Conservation (phyloP, 2,113 vertebrate species). For the Lagopus leucura region DNA sequence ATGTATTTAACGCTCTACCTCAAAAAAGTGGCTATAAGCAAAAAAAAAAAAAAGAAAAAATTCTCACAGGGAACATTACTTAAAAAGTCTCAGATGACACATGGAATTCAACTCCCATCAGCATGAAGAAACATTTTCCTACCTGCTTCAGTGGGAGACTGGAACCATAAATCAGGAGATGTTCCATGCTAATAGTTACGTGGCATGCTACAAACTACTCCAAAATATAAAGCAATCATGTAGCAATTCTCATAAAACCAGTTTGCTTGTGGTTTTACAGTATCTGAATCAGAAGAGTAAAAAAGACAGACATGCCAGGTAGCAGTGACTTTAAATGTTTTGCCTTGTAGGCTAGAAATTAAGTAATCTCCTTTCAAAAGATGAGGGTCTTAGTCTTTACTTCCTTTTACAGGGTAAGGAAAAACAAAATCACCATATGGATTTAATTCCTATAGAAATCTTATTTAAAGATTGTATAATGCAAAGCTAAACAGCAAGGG, state of each 20-base stretch:
- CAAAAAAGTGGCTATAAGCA: neutral
- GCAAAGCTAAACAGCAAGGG: slow-evolving; percentile 6
- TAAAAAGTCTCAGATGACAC: neutral
- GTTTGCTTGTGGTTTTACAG: neutral
- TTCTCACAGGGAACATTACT: neutral
- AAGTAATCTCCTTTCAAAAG: neutral
- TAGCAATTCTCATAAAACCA: slow-evolving; percentile 12
- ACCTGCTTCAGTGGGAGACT: neutral
- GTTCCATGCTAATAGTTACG: neutral
- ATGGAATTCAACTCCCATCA: neutral
- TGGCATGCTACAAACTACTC: neutral
- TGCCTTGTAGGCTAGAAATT: neutral
- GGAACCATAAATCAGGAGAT: neutral
- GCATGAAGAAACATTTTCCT: neutral
- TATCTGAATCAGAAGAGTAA: neutral
- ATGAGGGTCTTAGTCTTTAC: neutral
- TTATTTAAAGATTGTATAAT: neutral
- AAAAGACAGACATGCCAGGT: neutral
- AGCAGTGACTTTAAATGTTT: neutral
- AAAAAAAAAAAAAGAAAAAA: neutral
- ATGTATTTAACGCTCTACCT: neutral
- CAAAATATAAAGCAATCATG: neutral
- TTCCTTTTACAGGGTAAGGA: neutral
- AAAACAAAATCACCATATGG: slow-evolving; percentile 5
- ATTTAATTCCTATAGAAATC: slow-evolving; percentile 20